Base-by-base conservation (phyloP, 2,888 invertebrate species). In the Dryobota labecula region DNA sequence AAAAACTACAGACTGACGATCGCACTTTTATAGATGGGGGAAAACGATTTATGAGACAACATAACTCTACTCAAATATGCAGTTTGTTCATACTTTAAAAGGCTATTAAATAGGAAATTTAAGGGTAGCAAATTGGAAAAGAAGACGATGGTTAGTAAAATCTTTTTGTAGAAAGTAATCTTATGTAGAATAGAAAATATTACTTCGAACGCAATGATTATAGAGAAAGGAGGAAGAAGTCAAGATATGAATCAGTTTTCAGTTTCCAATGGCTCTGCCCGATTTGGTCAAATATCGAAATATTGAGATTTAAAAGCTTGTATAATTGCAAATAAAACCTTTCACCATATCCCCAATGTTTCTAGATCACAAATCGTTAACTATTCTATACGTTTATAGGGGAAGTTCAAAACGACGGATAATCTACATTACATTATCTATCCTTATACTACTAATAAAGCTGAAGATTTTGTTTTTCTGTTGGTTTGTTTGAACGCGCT, bases 1-100 rank as follows among this genome's bases (percentile, higher is more conserved):
- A 87, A 87, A 87, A 84, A 76, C 70, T 75, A 76, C 71, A 80
- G 76, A 78, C 80, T 24, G 57, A 70, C 70, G 63, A 83, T 60
- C 64, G 57, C 24, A 63, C 9, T 73, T 83, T 74, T 73, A 65
- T 56, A 67, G 49, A 62, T 36, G 45, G 70, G 72, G 65, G 76
- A 36, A 67, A 74, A 81, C 67, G 58, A 78, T 83, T 85, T 78
- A 82, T 69, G 67, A 60, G 24, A n/a, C 27, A 51, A 33, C 11
- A n/a, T 24, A 51, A 43, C n/a, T 20, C 45, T 24, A 36, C 30
- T 43, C 11, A 13, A 47, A 56, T 38, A 60, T 67, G 45, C 54
- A 54, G 64, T 33, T 38, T 63, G 11, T 41, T 54, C 56, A 36
- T 47, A 49, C 13, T 43, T 27, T n/a, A 18, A 73, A 47, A 60